Base-by-base conservation (phyloP, 2,113 vertebrate species). In the Vombatus ursinus region DNA sequence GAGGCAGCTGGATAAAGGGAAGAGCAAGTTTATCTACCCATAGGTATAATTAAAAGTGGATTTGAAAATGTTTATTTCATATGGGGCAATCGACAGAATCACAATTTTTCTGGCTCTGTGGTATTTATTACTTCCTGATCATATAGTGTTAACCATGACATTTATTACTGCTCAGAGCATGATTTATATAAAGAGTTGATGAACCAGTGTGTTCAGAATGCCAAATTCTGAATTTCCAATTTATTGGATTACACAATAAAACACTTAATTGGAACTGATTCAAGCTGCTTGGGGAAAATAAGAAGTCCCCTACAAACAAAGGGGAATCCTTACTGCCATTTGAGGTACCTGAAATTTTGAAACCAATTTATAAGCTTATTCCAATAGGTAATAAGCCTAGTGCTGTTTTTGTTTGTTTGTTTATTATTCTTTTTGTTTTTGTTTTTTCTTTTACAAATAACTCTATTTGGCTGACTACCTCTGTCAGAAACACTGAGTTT, bases 51-150 rank as follows among this genome's bases (percentile, higher is more conserved):
- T 97, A 96, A 53, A 96, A 97, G 23, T 94, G 91, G 53, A 84
- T 96, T 95, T 96, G 19, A 95, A 97, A 95, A 93, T 93, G 10
- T 97, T 97, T 96, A 2, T 92, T 97, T 97, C 95, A 49, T 92
- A 91, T 24, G 7, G 92, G 16, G 14, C 94, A 96, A 97, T 95
- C 37, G 89, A 52, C 84, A 95, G 95, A 97, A 97, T 96, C 49
- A 92, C 89, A 97, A 93, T 97, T 84, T 26, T 94, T 95, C 54
- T 96, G 28, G 2, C 3, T 97, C 96, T 97, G 4, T 91, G 54
- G 95, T 97, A 96, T 97, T 97, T 98, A 96, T 97, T 97, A 89
- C 9, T 96, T 96, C 51, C 52, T 96, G 50, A 92, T 97, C 90
- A 51, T 94, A 96, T 3, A 93, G 50, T 89, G 96, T 94, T 97